phyloP scores from a whole-genome alignment of 2,113 vertebrate species.

The Tupaia tana region DNA sequence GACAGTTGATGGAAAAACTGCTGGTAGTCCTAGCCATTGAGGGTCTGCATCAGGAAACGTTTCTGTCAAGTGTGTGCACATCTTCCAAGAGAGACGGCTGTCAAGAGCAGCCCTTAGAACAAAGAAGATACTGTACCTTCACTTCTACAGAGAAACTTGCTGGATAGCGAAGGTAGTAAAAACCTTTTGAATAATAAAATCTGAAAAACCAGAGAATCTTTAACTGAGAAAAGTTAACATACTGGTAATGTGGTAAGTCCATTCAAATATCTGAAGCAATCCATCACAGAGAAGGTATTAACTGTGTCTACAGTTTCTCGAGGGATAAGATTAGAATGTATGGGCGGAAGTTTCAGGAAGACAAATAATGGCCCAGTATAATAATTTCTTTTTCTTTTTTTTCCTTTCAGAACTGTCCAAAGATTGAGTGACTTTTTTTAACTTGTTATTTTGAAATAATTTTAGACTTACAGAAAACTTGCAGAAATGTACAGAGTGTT shows the following conservation, averaged over 20 bases:
- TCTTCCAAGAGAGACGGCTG: background rate
- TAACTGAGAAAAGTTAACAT: slow-evolving; percentile 40
- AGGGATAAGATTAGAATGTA: background rate
- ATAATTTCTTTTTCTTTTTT: background rate
- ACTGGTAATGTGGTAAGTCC: background rate
- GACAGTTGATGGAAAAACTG: slow-evolving; percentile 37
- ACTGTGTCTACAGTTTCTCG: background rate
- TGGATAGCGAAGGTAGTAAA: slow-evolving; percentile 1
- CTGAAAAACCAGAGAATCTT: slow-evolving; percentile 16
- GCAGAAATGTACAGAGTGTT: background rate
- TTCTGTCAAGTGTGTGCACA: slow-evolving; percentile 26
- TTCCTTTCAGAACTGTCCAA: background rate
- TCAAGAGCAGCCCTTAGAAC: slow-evolving; percentile 42
- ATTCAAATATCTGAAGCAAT: slow-evolving; percentile 44
- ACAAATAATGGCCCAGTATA: slow-evolving; percentile 27
- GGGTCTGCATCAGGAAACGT: background rate
- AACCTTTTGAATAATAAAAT: background rate
- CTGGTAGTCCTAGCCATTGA: background rate
- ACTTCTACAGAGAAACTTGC: slow-evolving; percentile 14
- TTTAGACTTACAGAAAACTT: background rate
- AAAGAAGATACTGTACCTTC: background rate
- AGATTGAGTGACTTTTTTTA: background rate
- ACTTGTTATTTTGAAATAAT: slow-evolving; percentile 3
- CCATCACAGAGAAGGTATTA: slow-evolving; percentile 4
- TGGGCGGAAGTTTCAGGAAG: background rate